Conservation (phyloP, 2,888 invertebrate genomes). For the Charanyca ferruginea region DNA sequence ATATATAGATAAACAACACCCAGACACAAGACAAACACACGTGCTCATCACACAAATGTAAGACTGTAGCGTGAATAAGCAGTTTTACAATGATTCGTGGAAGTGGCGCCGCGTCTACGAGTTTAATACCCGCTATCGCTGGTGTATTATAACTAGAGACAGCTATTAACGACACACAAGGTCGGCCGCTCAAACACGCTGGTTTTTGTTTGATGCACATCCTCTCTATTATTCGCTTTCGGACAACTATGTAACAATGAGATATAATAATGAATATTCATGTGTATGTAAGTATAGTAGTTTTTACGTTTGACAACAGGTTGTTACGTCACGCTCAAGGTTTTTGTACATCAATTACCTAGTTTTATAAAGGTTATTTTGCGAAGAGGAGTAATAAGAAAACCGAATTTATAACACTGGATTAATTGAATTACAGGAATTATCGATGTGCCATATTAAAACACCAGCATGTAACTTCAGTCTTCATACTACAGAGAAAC, state of each 20-base stretch:
- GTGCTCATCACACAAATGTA: too few relatives aligned
- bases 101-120: constrained; percentile 1
- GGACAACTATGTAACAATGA: constrained; percentile 58
- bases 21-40: too few relatives aligned
- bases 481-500: background rate
- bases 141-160: constrained; percentile 33
- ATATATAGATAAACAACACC: too few relatives aligned
- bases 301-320: constrained; percentile 43
- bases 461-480: background rate
- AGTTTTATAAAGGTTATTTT: constrained; percentile 5
- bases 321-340: constrained; percentile 31
- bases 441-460: background rate
- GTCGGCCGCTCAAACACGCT: constrained; percentile 56
- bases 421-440: background rate
- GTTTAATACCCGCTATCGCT: constrained; percentile 33
- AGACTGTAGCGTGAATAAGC: background rate
- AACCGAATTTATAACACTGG: background rate
- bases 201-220: constrained; percentile 71
- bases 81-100: constrained; percentile 6
- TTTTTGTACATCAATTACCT: constrained; percentile 14
- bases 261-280: constrained; percentile 62
- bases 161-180: constrained; percentile 60
- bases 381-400: background rate
- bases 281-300: constrained; percentile 34
- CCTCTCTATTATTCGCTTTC: constrained; percentile 66